A percentile compares a stretch with the other conserved stretches of the same genome.
These are phyloP conservation scores for Himalopsyche anomala DNA, from an alignment of 2,888 invertebrate species.

Conservation along the genomic window DNA sequence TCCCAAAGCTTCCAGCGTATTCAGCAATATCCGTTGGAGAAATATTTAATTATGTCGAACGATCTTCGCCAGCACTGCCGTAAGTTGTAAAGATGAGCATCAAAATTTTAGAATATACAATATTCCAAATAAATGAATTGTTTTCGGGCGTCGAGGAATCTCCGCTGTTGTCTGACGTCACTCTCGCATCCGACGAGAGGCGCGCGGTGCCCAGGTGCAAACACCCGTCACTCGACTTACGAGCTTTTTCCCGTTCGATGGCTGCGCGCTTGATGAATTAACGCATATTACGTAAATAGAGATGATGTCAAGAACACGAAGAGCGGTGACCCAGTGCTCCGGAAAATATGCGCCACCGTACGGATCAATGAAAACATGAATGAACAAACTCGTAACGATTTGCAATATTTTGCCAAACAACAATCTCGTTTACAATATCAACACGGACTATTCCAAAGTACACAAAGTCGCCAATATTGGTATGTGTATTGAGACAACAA, in stretches of 20 bases:
- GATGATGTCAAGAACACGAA: background rate
- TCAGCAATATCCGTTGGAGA: background rate
- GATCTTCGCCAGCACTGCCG: background rate
- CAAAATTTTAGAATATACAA: background rate
- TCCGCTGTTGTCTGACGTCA: background rate
- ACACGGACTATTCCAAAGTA: conserved; percentile 60
- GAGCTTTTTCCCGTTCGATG: conserved; percentile 25
- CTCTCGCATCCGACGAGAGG: conserved; percentile 7
- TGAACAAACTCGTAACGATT: conserved; percentile 33
- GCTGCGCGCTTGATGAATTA: background rate
- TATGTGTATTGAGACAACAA: conserved; percentile 55
- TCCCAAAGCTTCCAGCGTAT: background rate
- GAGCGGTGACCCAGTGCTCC: conserved; percentile 50
- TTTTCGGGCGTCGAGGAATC: background rate
- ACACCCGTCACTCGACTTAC: conserved; percentile 68
- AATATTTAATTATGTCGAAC: background rate
- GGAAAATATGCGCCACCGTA: conserved; percentile 65
- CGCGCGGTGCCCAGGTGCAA: conserved; percentile 65
- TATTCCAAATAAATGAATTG: background rate
- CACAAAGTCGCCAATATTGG: conserved; percentile 56
- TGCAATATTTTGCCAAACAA: conserved; percentile 67
- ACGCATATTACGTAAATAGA: conserved; percentile 30
- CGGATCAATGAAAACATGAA: background rate
- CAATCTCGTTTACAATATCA: conserved; percentile 67
- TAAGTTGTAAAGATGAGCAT: background rate